phyloP scores from a whole-genome alignment of 2,113 vertebrate genomes.

The Pholis gunnellus region DNA sequence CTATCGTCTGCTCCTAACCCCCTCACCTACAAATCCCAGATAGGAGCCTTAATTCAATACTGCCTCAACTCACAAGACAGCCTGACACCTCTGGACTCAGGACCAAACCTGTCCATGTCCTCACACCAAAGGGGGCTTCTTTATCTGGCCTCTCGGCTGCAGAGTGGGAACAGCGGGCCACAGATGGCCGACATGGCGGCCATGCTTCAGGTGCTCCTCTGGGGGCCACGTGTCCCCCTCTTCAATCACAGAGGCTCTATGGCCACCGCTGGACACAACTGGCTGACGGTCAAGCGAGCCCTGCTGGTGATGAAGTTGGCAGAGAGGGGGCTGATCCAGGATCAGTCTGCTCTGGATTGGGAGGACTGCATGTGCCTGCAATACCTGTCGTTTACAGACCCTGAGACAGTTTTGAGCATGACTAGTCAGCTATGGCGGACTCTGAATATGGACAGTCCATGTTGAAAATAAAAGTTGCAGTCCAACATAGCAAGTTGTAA shows the following conservation, averaged over 20 bases:
- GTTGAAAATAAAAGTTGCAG: not conserved
- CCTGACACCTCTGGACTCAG: slow-evolving; percentile 15
- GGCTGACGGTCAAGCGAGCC: slow-evolving; percentile 77
- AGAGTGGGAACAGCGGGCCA: slow-evolving; percentile 43
- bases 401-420: slow-evolving; percentile 63
- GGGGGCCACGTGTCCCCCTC: slow-evolving; percentile 84
- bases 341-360: slow-evolving; percentile 64
- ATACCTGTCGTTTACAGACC: slow-evolving; percentile 79
- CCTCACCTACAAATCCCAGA: slow-evolving; percentile 62
- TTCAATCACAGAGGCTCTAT: slow-evolving; percentile 30
- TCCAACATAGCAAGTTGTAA: not conserved
- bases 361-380: slow-evolving; percentile 87
- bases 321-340: slow-evolving; percentile 59
- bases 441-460: slow-evolving; percentile 3
- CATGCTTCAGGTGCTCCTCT: slow-evolving; percentile 87
- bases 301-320: slow-evolving; percentile 86
- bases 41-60: slow-evolving; percentile 79
- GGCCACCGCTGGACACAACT: slow-evolving; percentile 43
- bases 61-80: slow-evolving; percentile 71
- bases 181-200: slow-evolving; percentile 61
- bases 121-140: slow-evolving; percentile 72
- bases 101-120: slow-evolving; percentile 54
- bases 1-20: slow-evolving; percentile 46
- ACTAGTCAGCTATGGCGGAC: slow-evolving; percentile 58
- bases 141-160: slow-evolving; percentile 76